phyloP scores from a whole-genome alignment of 2,888 invertebrate species.

The Scaptomyza reducta region DNA sequence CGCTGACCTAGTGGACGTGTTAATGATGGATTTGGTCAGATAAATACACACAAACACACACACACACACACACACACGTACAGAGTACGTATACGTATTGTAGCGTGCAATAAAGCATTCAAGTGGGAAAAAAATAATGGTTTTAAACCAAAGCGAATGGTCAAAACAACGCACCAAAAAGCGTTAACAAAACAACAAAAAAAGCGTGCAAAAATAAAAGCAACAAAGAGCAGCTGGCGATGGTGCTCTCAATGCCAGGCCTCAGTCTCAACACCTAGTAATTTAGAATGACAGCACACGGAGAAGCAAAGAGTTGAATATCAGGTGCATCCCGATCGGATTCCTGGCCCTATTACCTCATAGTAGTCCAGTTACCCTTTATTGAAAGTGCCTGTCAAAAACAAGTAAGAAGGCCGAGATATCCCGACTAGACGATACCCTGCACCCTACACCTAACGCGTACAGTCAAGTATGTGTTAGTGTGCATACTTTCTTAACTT shows the following conservation, averaged over 20 bases:
- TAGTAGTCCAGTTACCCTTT: conserved; percentile 63
- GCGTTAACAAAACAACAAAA: conserved; percentile 27
- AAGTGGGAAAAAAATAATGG: conserved; percentile 48
- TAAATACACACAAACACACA: conserved; percentile 31
- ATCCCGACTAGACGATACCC: too few relatives aligned
- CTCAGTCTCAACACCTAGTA: conserved; percentile 2
- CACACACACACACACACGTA: conserved; percentile 1
- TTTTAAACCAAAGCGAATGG: conserved; percentile 31
- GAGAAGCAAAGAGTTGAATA: neutral
- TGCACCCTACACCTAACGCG: too few relatives aligned
- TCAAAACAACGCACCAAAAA: conserved; percentile 26
- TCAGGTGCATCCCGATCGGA: conserved; percentile 6
- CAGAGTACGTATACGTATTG: conserved; percentile 18
- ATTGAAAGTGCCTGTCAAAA: conserved; percentile 19
- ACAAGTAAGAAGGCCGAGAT: too few relatives aligned
- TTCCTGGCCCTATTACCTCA: conserved; percentile 30
- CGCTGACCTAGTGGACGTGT: conserved; percentile 75
- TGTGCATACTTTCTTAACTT: too few relatives aligned
- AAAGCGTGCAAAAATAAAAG: conserved; percentile 29
- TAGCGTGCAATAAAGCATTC: conserved; percentile 62
- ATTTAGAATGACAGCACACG: conserved; percentile 45
- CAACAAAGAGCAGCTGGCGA: neutral
- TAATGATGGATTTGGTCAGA: conserved; percentile 76
- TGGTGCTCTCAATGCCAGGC: conserved; percentile 34
- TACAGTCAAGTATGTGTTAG: too few relatives aligned